These are phyloP conservation scores for Melanotaenia trifasciata DNA, from an alignment of 2,797 vertebrate genomes.

Conservation along the genomic window DNA sequence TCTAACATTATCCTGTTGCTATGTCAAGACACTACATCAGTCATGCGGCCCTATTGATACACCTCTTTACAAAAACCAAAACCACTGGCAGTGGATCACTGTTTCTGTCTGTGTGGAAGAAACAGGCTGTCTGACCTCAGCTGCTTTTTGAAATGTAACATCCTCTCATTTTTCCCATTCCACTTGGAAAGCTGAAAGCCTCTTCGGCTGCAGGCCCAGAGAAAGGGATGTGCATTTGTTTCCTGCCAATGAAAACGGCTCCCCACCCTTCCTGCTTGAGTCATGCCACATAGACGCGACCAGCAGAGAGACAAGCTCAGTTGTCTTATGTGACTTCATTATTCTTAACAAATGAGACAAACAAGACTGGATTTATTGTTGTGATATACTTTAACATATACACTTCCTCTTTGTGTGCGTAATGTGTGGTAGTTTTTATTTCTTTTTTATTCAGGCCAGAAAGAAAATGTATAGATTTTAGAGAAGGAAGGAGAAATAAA, in stretches of 20 bases:
- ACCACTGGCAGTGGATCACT: conserved; percentile 40
- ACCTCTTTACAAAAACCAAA: conserved; percentile 59
- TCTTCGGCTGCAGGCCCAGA: conserved; percentile 58
- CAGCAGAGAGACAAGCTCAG: conserved; percentile 25
- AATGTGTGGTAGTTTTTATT: background rate
- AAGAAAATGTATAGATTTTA: conserved; percentile 29
- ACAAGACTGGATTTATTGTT: background rate
- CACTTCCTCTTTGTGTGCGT: background rate
- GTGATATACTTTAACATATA: background rate
- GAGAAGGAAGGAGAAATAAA: conserved; percentile 22
- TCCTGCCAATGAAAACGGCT: conserved; percentile 80
- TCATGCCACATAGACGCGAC: conserved; percentile 74
- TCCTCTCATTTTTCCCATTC: conserved; percentile 70
- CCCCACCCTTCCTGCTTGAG: conserved; percentile 82
- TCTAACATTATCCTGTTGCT: conserved; percentile 18
- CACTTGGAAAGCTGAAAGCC: conserved; percentile 46
- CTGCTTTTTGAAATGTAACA: conserved; percentile 67
- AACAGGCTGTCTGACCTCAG: conserved; percentile 62
- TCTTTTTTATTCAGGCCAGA: background rate
- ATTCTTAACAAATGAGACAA: conserved; percentile 10
- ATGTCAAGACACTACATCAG: conserved; percentile 39
- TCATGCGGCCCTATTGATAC: conserved; percentile 41
- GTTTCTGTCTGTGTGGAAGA: conserved; percentile 40
- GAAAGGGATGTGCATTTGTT: conserved; percentile 80
- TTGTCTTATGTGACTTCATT: conserved; percentile 27